phyloP scores from a whole-genome alignment of 2,113 vertebrate species.

The Rallus limicola region DNA sequence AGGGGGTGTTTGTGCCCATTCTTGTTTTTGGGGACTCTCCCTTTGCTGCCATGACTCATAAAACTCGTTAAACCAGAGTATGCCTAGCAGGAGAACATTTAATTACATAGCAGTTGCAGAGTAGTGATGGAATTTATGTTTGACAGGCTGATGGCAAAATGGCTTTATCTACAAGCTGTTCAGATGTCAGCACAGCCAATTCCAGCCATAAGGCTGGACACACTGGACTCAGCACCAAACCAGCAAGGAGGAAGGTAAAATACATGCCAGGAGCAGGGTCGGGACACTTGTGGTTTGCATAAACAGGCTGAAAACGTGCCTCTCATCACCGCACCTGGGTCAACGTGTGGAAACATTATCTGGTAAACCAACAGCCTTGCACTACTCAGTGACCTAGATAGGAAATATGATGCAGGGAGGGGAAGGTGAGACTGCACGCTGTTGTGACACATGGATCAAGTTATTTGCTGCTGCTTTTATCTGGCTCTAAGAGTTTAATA shows the following conservation, averaged over 20 bases:
- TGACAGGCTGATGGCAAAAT: constrained; percentile 10
- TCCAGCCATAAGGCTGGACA: neutral
- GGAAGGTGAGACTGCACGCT: neutral
- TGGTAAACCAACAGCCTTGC: constrained; percentile 3
- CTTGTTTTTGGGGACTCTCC: constrained; percentile 36
- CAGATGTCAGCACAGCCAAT: neutral
- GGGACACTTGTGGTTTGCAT: neutral
- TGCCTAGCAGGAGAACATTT: constrained; percentile 35
- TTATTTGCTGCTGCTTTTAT: constrained; percentile 38
- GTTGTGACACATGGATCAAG: neutral
- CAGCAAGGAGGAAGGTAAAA: neutral
- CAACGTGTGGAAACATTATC: constrained; percentile 20
- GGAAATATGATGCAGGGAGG: constrained; percentile 10
- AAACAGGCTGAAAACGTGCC: neutral
- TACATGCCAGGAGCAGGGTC: neutral
- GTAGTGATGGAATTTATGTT: constrained; percentile 6
- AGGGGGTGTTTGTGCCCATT: constrained; percentile 3
- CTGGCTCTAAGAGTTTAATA: neutral
- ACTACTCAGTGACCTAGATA: constrained; percentile 47
- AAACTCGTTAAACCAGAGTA: constrained; percentile 39
- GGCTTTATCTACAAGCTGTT: constrained; percentile 40
- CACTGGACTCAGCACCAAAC: neutral
- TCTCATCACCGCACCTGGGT: neutral
- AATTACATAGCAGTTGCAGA: constrained; percentile 47
- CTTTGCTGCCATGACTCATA: constrained; percentile 42